Evolutionary conservation across 2,113 vertebrate genomes (phyloP).

Genomic region (Diadophis punctatus): DNA sequence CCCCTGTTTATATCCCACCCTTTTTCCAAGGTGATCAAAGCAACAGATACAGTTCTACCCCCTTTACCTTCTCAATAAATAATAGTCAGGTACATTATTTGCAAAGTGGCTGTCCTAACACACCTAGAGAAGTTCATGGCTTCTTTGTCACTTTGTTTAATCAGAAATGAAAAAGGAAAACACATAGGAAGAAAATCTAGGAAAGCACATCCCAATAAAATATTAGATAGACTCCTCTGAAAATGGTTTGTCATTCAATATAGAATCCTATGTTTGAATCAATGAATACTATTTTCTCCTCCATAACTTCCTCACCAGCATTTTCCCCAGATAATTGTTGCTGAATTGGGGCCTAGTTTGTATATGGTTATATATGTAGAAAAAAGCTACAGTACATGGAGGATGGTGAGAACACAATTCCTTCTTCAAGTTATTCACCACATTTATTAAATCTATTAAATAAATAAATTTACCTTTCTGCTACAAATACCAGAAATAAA

Average conservation of each 20-base stretch:
- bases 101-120: background rate
- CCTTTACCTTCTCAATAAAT: background rate
- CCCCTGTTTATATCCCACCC: background rate
- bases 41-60: background rate
- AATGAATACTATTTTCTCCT: background rate
- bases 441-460: no score
- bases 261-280: background rate
- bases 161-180: background rate
- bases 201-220: background rate
- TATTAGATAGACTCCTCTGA: background rate
- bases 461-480: background rate
- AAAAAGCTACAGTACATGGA: background rate
- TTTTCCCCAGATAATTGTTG: background rate
- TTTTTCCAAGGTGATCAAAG: background rate
- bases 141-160: background rate
- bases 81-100: background rate
- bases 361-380: background rate
- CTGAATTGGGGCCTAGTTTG: background rate
- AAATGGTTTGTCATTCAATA: background rate
- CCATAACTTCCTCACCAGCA: background rate
- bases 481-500: background rate
- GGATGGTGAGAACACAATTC: constrained; percentile 5
- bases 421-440: background rate
- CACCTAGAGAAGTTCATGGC: background rate
- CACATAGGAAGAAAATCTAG: background rate